A percentile compares a stretch with the other conserved stretches of the same genome.
Conservation (phyloP, 2,797 vertebrate species). For the Hoplostethus atlanticus region DNA sequence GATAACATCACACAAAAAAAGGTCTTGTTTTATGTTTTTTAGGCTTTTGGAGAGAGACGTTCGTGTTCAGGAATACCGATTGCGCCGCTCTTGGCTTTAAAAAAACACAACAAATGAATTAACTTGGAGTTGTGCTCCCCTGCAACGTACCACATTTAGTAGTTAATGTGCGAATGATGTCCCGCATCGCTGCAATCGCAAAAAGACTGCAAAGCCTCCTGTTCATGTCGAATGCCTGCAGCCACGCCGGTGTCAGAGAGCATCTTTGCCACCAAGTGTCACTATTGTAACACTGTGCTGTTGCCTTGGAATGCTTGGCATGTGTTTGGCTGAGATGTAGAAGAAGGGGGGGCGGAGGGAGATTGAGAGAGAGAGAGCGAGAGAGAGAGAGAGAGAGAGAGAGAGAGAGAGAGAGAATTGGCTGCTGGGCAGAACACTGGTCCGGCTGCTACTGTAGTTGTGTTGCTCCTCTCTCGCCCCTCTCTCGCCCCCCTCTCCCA, state of each 20-base stretch:
- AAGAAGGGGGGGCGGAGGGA: constrained; percentile 14
- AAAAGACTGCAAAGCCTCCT: background rate
- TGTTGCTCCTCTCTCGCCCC: constrained; percentile 27
- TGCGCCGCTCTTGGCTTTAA: background rate
- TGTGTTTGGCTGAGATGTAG: constrained; percentile 28
- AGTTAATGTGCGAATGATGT: background rate
- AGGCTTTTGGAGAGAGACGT: background rate
- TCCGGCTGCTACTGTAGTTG: constrained; percentile 64
- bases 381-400: constrained; percentile 17
- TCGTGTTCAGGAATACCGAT: background rate
- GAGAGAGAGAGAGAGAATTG: constrained; percentile 42
- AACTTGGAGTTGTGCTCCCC: background rate
- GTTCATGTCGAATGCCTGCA: constrained; percentile 30
- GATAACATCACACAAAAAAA: background rate
- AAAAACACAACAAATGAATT: background rate
- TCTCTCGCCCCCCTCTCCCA: constrained; percentile 30
- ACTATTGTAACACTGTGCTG: constrained; percentile 74
- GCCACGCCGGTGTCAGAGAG: constrained; percentile 36
- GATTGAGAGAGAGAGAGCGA: constrained; percentile 7
- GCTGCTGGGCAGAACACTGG: constrained; percentile 62
- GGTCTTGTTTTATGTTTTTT: background rate
- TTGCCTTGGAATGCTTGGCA: background rate
- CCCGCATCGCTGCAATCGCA: background rate
- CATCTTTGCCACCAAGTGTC: constrained; percentile 74
- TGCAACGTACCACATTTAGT: background rate